Conservation (phyloP, 1,140 invertebrate species). For the Parasteatoda tepidariorum region DNA sequence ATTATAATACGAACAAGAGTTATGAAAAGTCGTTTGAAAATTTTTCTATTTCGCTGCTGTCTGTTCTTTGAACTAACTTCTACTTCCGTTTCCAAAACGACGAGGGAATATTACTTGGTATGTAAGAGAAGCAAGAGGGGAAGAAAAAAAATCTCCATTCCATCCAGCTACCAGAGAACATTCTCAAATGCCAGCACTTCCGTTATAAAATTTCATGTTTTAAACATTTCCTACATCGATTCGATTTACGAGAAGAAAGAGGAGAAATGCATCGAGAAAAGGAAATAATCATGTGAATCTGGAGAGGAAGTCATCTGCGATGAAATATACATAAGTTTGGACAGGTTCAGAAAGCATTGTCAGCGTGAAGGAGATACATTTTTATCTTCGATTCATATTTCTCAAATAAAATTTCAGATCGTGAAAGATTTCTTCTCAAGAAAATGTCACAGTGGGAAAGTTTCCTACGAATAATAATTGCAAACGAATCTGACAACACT, state of each 20-base stretch:
- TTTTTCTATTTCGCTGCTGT: too few species aligned
- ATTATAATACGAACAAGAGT: too few species aligned
- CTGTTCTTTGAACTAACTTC: too few species aligned
- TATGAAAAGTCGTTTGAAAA: too few species aligned
- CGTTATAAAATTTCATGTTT: conserved; percentile 54
- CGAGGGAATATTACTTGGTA: too few species aligned
- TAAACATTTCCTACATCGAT: conserved; percentile 39
- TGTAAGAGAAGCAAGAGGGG: too few species aligned
- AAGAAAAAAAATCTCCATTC: too few species aligned
- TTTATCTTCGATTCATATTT: not conserved
- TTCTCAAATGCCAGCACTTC: not conserved
- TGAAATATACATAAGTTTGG: conserved; percentile 47
- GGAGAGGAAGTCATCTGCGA: conserved; percentile 25
- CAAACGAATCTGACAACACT: too few species aligned
- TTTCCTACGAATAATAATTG: too few species aligned
- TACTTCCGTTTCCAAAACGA: too few species aligned
- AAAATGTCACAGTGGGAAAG: too few species aligned
- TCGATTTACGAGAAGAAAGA: not conserved
- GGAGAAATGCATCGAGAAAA: not conserved
- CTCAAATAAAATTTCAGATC: not conserved
- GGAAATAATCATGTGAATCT: conserved; percentile 17
- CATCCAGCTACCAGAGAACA: conserved; percentile 2
- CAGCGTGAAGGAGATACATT: not conserved
- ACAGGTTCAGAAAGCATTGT: conserved; percentile 35
- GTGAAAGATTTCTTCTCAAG: too few species aligned